Percentiles rank a stretch among this genome's conserved stretches.
Conservation (phyloP, 2,797 vertebrate genomes). For the Rhinoraja longicauda region DNA sequence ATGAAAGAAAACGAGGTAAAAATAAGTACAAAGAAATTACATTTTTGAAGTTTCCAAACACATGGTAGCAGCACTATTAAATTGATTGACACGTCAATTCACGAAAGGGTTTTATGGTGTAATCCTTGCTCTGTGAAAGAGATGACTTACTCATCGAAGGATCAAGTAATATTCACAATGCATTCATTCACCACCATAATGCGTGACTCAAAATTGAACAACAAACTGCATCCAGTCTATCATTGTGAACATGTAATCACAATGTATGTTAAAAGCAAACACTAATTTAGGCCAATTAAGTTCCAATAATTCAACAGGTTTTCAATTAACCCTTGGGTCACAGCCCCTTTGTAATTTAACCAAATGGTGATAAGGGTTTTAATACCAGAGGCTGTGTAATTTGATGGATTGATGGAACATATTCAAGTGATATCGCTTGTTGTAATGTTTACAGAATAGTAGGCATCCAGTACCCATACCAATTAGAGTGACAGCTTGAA, state of each 20-base stretch:
- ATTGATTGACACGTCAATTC: background rate
- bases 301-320: constrained; percentile 11
- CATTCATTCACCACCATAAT: background rate
- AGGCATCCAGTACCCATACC: background rate
- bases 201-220: background rate
- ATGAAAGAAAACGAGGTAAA: background rate
- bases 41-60: background rate
- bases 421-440: background rate
- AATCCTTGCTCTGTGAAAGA: background rate
- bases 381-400: constrained; percentile 16
- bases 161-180: background rate
- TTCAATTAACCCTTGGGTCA: constrained; percentile 1
- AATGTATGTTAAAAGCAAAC: background rate
- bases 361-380: constrained; percentile 6
- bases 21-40: background rate
- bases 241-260: background rate
- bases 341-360: background rate
- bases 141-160: background rate
- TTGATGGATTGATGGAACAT: constrained; percentile 7
- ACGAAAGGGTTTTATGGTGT: background rate
- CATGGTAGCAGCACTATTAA: background rate
- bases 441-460: background rate
- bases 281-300: constrained; percentile 18
- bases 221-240: background rate
- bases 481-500: constrained; percentile 5